A percentile compares a stretch with the other conserved stretches of the same genome.
Evolutionary conservation across 2,797 vertebrate genomes (phyloP).

Genomic region (Anabas testudineus): DNA sequence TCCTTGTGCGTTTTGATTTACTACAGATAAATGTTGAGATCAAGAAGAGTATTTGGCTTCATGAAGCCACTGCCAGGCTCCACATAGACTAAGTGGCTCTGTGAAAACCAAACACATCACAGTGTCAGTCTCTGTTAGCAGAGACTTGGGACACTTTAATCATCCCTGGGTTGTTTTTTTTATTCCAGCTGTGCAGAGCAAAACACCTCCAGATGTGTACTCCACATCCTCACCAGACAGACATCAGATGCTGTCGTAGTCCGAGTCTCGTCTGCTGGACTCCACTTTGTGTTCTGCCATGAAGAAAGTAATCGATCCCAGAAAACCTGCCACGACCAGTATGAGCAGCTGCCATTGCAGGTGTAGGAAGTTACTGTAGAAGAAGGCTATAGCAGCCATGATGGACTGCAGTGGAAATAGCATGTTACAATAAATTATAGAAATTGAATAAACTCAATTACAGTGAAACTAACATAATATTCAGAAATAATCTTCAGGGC

Average conservation of each 20-base stretch:
- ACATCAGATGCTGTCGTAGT: conserved; percentile 91
- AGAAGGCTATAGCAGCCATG: conserved; percentile 93
- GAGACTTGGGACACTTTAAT: neutral
- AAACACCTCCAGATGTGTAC: conserved; percentile 6
- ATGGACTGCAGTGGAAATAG: conserved; percentile 87
- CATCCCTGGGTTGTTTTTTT: neutral
- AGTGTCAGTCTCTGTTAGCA: conserved; percentile 7
- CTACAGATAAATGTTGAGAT: neutral
- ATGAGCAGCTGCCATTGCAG: conserved; percentile 98
- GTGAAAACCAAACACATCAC: conserved; percentile 27
- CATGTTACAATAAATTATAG: neutral
- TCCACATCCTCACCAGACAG: neutral
- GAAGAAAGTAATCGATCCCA: conserved; percentile 92
- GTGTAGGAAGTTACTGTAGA: conserved; percentile 97
- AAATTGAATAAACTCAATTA: too few relatives aligned
- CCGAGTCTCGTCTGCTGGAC: conserved; percentile 77
- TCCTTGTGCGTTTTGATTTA: neutral
- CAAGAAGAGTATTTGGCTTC: neutral
- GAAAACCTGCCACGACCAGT: conserved; percentile 90
- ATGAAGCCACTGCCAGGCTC: neutral
- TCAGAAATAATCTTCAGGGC: too few relatives aligned
- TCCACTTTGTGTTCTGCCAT: conserved; percentile 86
- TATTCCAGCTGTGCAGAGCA: neutral
- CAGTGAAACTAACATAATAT: too few relatives aligned
- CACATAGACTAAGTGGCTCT: neutral